Percentiles rank a stretch among this genome's conserved stretches.
These are phyloP conservation scores for Lottia gigantea DNA, from an alignment of 2,888 invertebrate genomes.

Conservation along the genomic window DNA sequence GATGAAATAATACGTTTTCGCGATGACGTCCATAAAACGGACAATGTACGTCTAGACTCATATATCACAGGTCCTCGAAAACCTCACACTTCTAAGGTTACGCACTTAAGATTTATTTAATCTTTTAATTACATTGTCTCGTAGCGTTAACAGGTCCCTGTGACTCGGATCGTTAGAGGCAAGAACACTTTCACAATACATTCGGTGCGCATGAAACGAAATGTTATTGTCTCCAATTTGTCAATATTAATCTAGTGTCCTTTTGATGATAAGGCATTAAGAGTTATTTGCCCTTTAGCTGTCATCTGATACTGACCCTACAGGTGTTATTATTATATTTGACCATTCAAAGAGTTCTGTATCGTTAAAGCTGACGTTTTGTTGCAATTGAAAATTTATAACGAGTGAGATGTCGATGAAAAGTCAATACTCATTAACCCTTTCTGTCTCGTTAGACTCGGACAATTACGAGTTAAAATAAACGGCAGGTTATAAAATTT, in stretches of 20 bases:
- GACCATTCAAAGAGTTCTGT: no score
- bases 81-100: not conserved
- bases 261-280: not conserved
- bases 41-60: not conserved
- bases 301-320: no score
- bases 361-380: no score
- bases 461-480: not conserved
- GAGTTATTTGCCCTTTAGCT: conserved; percentile 8
- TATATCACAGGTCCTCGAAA: not conserved
- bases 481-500: not conserved
- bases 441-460: not conserved
- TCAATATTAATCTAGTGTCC: not conserved
- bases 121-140: not conserved
- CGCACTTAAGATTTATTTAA: not conserved
- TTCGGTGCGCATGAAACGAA: not conserved
- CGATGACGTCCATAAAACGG: not conserved
- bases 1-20: not conserved
- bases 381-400: no score
- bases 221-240: not conserved
- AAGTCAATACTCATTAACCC: no score
- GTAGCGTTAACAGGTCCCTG: not conserved
- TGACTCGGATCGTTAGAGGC: not conserved
- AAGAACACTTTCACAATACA: not conserved
- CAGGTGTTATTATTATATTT: no score
- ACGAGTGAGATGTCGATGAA: no score